Evolutionary conservation across 1,140 invertebrate species (phyloP).

Genomic region (Zelostemma sp.): DNA sequence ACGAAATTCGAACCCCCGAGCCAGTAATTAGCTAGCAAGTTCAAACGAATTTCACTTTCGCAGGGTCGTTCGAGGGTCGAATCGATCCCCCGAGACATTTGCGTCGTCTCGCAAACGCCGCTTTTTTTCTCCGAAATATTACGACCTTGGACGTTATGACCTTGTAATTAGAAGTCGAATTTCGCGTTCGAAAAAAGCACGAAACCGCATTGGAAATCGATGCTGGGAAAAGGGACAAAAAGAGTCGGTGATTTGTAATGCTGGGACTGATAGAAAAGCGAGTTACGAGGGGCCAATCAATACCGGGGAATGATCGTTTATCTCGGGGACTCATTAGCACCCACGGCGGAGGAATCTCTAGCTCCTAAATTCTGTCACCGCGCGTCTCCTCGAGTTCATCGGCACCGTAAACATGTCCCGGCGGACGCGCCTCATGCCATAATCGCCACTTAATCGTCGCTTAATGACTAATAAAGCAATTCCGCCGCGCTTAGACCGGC

Average conservation of each 20-base stretch:
- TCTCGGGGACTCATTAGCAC: conserved; percentile 44
- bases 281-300: conserved; percentile 35
- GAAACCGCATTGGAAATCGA: too few relatives aligned
- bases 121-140: background rate
- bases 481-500: conserved; percentile 8
- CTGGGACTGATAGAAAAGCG: conserved; percentile 10
- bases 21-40: conserved; percentile 1
- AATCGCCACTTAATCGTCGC: conserved; percentile 26
- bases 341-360: conserved; percentile 26
- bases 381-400: conserved; percentile 19
- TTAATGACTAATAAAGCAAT: conserved; percentile 42
- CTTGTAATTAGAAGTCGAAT: too few relatives aligned
- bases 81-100: background rate
- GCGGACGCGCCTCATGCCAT: conserved; percentile 17
- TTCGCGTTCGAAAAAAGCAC: too few relatives aligned
- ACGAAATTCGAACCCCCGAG: conserved; percentile 16
- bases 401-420: conserved; percentile 6
- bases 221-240: conserved; percentile 30
- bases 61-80: background rate
- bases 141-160: too few relatives aligned
- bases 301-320: conserved; percentile 40
- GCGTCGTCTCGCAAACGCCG: background rate
- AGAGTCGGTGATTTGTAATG: conserved; percentile 6
- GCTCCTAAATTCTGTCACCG: conserved; percentile 43
- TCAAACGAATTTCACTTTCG: background rate